phyloP scores from a whole-genome alignment of 2,888 invertebrate species.

The Mimachlamys varia region DNA sequence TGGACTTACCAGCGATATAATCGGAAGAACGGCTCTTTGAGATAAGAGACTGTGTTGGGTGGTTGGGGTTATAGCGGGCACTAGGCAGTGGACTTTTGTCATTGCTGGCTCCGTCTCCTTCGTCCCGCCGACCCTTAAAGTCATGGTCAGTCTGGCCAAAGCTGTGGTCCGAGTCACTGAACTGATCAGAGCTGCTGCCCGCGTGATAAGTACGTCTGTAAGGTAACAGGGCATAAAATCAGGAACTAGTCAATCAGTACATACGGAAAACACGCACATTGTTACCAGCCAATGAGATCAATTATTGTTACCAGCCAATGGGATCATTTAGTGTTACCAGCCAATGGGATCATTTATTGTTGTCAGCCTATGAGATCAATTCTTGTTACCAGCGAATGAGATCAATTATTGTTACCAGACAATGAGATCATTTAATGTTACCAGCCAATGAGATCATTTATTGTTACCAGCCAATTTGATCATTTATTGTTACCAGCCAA shows the following conservation, averaged over 20 bases:
- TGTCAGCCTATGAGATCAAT: too few species aligned
- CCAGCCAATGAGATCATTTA: too few species aligned
- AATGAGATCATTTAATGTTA: too few species aligned
- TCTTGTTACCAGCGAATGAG: too few species aligned
- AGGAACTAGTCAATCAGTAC: background rate
- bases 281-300: background rate
- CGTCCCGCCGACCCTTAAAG: constrained; percentile 58
- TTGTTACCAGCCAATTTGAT: too few species aligned
- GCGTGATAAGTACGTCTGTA: constrained; percentile 61
- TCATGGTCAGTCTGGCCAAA: constrained; percentile 55
- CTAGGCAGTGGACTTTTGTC: constrained; percentile 72
- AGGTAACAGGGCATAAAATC: background rate
- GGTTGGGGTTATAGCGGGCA: constrained; percentile 63
- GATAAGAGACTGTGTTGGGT: constrained; percentile 46
- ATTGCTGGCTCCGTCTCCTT: constrained; percentile 76
- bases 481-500: too few species aligned
- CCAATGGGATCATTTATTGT: too few species aligned
- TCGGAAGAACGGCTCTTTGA: constrained; percentile 64
- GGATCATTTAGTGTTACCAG: too few species aligned
- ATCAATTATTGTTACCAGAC: too few species aligned
- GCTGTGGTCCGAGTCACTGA: constrained; percentile 72
- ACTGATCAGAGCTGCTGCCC: constrained; percentile 73
- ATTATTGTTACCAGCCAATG: background rate
- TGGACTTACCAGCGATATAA: constrained; percentile 61
- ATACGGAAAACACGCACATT: background rate